These are phyloP conservation scores for Nomia melanderi DNA, from an alignment of 1,140 invertebrate species.

Conservation along the genomic window DNA sequence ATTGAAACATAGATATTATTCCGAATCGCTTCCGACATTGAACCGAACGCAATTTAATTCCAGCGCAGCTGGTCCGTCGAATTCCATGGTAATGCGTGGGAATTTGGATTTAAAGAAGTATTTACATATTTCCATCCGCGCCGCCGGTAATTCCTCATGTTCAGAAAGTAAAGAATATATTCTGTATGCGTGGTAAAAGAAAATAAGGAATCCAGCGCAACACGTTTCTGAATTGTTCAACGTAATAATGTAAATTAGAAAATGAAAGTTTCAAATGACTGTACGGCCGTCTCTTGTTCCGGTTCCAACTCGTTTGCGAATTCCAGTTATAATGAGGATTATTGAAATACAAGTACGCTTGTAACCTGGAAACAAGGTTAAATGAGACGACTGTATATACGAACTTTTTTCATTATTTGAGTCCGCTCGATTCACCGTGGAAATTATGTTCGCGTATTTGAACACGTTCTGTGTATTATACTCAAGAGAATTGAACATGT, in stretches of 20 bases:
- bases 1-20: constrained; percentile 30
- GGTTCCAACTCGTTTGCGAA: too few species aligned
- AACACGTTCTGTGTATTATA: too few species aligned
- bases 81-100: background rate
- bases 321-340: background rate
- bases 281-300: background rate
- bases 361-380: too few species aligned
- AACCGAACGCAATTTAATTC: constrained; percentile 28
- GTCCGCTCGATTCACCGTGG: too few species aligned
- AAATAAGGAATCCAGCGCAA: background rate
- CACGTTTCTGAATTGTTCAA: background rate
- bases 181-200: background rate
- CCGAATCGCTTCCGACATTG: constrained; percentile 13
- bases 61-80: background rate
- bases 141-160: background rate
- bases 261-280: background rate
- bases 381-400: too few species aligned
- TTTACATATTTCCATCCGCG: background rate
- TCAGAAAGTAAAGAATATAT: background rate
- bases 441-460: too few species aligned
- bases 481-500: too few species aligned
- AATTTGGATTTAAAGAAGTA: constrained; percentile 11
- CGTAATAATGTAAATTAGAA: background rate
- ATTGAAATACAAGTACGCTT: constrained; percentile 2
- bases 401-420: too few species aligned